phyloP scores from a whole-genome alignment of 2,888 invertebrate species.

The Electrophaes corylata region DNA sequence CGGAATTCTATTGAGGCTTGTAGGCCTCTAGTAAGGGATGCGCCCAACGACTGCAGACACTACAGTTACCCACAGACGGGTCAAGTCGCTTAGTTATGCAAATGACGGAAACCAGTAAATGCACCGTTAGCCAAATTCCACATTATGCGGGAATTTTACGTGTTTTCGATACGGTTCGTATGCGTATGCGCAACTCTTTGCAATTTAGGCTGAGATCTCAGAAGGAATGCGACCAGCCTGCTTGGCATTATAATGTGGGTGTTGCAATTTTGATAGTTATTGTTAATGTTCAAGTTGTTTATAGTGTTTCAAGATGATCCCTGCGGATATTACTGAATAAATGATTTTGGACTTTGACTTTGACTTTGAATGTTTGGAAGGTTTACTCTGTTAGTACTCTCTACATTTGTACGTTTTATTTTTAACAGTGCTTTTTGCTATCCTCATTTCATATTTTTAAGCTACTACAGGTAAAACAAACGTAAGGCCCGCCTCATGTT shows the following conservation, averaged over 20 bases:
- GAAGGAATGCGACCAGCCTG: constrained; percentile 4
- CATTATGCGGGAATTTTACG: constrained; percentile 40
- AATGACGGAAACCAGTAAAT: constrained; percentile 39
- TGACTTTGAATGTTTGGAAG: too few species aligned
- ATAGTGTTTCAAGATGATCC: too few species aligned
- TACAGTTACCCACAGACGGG: constrained; percentile 26
- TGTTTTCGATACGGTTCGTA: constrained; percentile 36
- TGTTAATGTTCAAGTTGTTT: background rate
- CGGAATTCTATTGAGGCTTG: constrained; percentile 24
- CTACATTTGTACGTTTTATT: too few species aligned
- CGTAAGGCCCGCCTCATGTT: too few species aligned
- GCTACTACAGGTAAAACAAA: too few species aligned
- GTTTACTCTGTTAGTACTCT: background rate
- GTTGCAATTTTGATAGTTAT: background rate
- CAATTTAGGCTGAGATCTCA: constrained; percentile 20
- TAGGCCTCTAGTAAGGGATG: constrained; percentile 25
- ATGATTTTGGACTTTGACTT: too few species aligned
- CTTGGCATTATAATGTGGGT: constrained; percentile 5
- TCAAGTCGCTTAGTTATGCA: constrained; percentile 33
- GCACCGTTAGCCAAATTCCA: constrained; percentile 44
- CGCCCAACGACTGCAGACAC: too few species aligned
- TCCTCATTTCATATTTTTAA: too few species aligned
- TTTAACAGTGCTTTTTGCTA: too few species aligned
- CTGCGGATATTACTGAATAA: too few species aligned
- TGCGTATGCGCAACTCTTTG: constrained; percentile 21